A percentile compares a stretch with the other conserved stretches of the same genome.
These are phyloP conservation scores for Alca torda DNA, from an alignment of 2,797 vertebrate genomes.

Conservation along the genomic window DNA sequence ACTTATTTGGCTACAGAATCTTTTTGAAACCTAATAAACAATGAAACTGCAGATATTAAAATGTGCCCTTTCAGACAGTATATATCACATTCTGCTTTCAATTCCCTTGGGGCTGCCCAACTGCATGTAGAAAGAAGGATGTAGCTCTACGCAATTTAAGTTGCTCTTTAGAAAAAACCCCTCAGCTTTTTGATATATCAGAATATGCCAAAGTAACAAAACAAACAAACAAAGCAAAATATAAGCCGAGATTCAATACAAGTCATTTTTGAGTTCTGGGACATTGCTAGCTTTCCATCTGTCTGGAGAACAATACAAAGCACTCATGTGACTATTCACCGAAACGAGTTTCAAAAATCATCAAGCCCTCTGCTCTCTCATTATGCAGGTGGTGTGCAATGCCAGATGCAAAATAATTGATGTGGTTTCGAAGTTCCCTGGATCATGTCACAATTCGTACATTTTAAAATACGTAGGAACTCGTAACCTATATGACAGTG, in stretches of 20 bases:
- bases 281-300: neutral
- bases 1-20: neutral
- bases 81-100: constrained; percentile 2
- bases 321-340: neutral
- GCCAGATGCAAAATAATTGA: constrained; percentile 46
- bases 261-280: neutral
- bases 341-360: constrained; percentile 21
- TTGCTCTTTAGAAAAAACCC: constrained; percentile 7
- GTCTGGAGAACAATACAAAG: neutral
- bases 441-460: constrained; percentile 6
- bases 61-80: constrained; percentile 25
- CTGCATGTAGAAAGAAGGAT: neutral
- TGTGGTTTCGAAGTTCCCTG: neutral
- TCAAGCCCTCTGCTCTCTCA: neutral
- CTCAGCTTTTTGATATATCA: neutral
- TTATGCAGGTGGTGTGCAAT: constrained; percentile 28
- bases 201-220: neutral
- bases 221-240: neutral
- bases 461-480: neutral
- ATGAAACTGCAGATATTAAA: neutral
- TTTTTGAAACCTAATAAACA: constrained; percentile 12
- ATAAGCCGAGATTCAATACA: neutral
- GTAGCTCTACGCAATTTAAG: neutral
- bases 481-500: neutral
- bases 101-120: neutral